phyloP scores from a whole-genome alignment of 1,140 invertebrate species.

The Cyclargus thomasi region DNA sequence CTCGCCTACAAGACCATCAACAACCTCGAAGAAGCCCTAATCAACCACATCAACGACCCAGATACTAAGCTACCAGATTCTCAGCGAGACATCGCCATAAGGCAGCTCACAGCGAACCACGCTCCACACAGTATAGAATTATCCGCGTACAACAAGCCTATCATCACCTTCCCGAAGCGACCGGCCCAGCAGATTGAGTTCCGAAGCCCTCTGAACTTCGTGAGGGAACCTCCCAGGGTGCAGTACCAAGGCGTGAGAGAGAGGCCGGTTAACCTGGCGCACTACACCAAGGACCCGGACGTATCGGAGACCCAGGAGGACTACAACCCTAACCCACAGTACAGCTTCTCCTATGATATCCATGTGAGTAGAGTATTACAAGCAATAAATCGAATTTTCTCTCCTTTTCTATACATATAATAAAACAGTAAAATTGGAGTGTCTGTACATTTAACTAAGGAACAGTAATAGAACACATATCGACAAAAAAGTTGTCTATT shows the following conservation, averaged over 20 bases:
- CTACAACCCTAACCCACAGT: slow-evolving; percentile 41
- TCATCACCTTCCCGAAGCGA: neutral
- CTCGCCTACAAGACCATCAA: slow-evolving; percentile 56
- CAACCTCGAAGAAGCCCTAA: slow-evolving; percentile 52
- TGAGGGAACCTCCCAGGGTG: slow-evolving; percentile 24
- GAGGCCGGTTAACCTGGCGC: slow-evolving; percentile 33
- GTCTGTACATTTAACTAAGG: too few relatives aligned
- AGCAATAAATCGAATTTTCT: too few relatives aligned
- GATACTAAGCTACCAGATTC: slow-evolving; percentile 55
- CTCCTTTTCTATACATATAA: too few relatives aligned
- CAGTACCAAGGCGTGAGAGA: slow-evolving; percentile 30
- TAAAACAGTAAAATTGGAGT: too few relatives aligned
- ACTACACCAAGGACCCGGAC: slow-evolving; percentile 32
- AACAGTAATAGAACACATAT: too few relatives aligned
- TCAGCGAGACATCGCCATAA: slow-evolving; percentile 39
- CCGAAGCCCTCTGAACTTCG: neutral
- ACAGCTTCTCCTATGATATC: slow-evolving; percentile 51
- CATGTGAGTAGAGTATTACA: slow-evolving; percentile 44
- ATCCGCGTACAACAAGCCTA: neutral
- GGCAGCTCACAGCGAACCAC: neutral
- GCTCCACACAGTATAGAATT: neutral
- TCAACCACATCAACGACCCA: slow-evolving; percentile 53
- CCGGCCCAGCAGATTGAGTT: neutral
- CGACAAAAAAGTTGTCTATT: too few relatives aligned
- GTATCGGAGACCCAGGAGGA: slow-evolving; percentile 21